Evolutionary conservation across 2,888 invertebrate species (phyloP), one percentile per base, ranked within the genome.

Genomic region (Machimus rusticus): DNA sequence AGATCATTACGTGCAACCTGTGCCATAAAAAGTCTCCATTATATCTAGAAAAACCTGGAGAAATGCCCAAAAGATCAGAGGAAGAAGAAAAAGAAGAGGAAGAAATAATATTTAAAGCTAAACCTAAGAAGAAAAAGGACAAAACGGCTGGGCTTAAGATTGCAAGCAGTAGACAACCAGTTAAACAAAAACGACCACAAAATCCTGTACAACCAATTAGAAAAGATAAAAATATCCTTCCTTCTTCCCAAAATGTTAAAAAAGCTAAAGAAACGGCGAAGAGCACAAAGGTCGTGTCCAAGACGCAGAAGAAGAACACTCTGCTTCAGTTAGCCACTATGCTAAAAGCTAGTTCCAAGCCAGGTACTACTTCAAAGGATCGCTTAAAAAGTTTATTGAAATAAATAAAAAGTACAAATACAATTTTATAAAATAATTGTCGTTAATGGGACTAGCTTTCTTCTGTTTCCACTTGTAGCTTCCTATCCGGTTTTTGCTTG

Each of bases 81-180:
- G 6, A 16, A 16, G 57, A 77, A 37, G 6, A 16, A 16, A 46
- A 77, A 37, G 31, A 76, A 39, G 39, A 39, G 0, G 19, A 12
- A 23, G 46, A 85, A 19, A 4, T 5, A 4, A 12, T 1, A 12
- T 14, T 19, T 14, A 86, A 78, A 39, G 77, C 76, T 43, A 89
- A 88, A 39, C 51, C n/a, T 9, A 93, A 91, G 88, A 93, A 91
- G 87, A 91, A 90, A 78, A 90, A 91, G 88, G 93, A 93, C 88
- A 92, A 90, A 90, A 93, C 92, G 85, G 93, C 93, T 87, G 93
- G 93, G 74, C 91, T 93, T 34, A 81, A 87, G 87, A 91, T 88
- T 89, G 90, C n/a, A 37, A n/a, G 28, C 23, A 31, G 1, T 43
- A 51, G 66, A 88, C 28, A 1, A 78, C 9, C n/a, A 19, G 23